Evolutionary conservation across 2,113 vertebrate species (phyloP).

Genomic region (Okapia johnstoni): DNA sequence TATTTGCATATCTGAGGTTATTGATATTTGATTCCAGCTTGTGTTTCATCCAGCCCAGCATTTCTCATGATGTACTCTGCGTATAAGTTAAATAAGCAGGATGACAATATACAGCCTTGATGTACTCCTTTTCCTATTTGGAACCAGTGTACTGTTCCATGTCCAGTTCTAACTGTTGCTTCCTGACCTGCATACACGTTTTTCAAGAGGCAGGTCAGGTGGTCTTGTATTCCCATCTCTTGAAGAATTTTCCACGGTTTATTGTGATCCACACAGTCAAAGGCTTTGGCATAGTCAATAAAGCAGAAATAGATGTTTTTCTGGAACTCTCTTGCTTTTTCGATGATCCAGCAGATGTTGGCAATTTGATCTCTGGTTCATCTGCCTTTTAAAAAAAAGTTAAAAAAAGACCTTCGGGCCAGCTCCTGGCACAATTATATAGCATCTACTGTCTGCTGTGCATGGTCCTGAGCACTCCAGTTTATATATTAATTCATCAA

Average conservation of each 20-base stretch:
- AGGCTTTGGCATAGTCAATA: not conserved
- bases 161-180: not conserved
- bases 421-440: not conserved
- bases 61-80: not conserved
- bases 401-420: not conserved
- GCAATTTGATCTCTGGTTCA: not conserved
- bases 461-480: not conserved
- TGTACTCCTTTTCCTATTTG: not conserved
- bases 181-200: not conserved
- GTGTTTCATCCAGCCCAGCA: rapidly evolving
- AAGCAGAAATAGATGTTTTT: not conserved
- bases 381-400: not conserved
- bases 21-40: not conserved
- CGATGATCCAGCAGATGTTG: not conserved
- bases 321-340: not conserved
- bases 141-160: not conserved
- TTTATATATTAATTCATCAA: not conserved
- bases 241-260: not conserved
- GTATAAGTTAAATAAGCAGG: not conserved
- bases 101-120: not conserved
- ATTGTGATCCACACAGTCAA: not conserved
- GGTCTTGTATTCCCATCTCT: not conserved
- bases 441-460: not conserved
- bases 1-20: not conserved
- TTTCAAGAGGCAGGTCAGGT: not conserved